These are phyloP conservation scores for Micromys minutus DNA, from an alignment of 2,113 vertebrate genomes.

Conservation along the genomic window DNA sequence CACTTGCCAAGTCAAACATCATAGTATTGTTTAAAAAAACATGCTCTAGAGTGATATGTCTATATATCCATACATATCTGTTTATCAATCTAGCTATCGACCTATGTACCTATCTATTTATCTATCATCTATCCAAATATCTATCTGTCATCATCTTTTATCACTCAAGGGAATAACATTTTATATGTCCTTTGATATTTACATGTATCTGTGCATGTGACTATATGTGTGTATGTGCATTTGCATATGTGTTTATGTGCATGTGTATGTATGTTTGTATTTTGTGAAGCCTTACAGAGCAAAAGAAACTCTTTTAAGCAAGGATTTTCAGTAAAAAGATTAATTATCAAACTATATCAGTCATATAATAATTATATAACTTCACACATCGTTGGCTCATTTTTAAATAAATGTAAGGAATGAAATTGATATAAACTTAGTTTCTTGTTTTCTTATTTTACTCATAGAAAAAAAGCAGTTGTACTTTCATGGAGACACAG, in stretches of 20 bases:
- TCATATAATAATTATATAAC: constrained; percentile 85
- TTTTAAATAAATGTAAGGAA: constrained; percentile 83
- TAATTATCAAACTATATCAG: constrained; percentile 84
- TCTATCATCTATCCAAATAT: background rate
- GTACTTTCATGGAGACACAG: constrained; percentile 63
- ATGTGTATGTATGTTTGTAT: background rate
- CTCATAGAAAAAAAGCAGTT: constrained; percentile 64
- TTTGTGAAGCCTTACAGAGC: constrained; percentile 46
- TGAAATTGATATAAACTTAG: constrained; percentile 77
- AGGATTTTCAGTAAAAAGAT: constrained; percentile 83
- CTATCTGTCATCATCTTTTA: background rate
- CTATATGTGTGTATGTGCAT: background rate
- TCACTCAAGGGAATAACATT: background rate
- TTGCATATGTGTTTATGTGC: background rate
- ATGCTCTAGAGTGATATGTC: constrained; percentile 40
- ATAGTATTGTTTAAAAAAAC: constrained; percentile 8
- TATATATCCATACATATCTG: background rate
- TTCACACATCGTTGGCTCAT: constrained; percentile 79
- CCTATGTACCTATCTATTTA: background rate
- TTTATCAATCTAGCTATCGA: background rate
- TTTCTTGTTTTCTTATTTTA: constrained; percentile 72
- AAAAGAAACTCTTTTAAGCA: constrained; percentile 63
- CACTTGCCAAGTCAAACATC: constrained; percentile 24
- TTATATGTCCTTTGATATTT: background rate
- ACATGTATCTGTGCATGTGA: background rate